Evolutionary conservation across 1,140 invertebrate species (phyloP).

Genomic region (Diorhabda sublineata): DNA sequence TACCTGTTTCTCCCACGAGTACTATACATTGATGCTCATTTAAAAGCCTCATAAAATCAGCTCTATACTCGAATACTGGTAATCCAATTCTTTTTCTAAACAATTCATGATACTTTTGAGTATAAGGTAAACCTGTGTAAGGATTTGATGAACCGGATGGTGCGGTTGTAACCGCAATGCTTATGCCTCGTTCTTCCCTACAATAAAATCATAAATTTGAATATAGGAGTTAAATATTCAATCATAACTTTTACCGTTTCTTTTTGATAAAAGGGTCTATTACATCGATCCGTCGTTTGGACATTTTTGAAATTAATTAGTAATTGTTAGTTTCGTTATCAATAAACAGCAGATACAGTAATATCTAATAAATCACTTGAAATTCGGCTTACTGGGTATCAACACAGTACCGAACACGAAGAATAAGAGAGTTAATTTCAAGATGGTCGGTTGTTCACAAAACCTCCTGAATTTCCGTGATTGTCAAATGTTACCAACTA

Average conservation of each 20-base stretch:
- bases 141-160: constrained; percentile 59
- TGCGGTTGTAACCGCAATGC: constrained; percentile 37
- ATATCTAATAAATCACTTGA: too few species aligned
- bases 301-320: constrained; percentile 53
- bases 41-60: constrained; percentile 91
- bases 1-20: constrained; percentile 87
- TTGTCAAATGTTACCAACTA: too few species aligned
- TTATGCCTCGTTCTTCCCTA: constrained; percentile 40
- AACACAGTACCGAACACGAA: too few species aligned
- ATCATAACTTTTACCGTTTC: constrained; percentile 57
- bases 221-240: constrained; percentile 24
- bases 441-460: too few species aligned
- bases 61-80: constrained; percentile 96
- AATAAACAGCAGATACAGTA: too few species aligned
- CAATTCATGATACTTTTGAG: constrained; percentile 77
- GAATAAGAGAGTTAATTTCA: too few species aligned
- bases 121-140: constrained; percentile 71
- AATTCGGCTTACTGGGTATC: too few species aligned
- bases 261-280: constrained; percentile 75
- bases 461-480: too few species aligned
- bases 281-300: constrained; percentile 78
- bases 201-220: constrained; percentile 32
- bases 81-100: constrained; percentile 84
- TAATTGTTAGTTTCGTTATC: too few species aligned
- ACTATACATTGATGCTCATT: constrained; percentile 89